Conservation (phyloP, 35 echinoderm and acorn worm genomes). For the Antedon bifida region DNA sequence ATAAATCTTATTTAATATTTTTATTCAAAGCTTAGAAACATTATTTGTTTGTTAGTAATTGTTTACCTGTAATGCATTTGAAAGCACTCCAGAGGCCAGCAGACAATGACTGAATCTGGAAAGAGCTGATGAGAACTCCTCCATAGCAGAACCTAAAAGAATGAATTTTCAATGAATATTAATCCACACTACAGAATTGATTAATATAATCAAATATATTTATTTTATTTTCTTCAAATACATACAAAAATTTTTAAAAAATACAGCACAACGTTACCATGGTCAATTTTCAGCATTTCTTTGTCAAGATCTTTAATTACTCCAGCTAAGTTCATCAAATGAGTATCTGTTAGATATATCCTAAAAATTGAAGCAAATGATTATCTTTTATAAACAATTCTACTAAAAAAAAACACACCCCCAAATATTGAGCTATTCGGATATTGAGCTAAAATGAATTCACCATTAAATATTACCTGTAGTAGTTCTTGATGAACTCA, state of each 20-base stretch:
- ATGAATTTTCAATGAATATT: neutral
- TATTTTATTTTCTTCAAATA: neutral
- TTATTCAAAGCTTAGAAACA: no score
- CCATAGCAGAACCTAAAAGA: conserved; percentile 28
- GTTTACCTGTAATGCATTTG: conserved; percentile 26
- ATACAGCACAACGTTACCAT: conserved; percentile 25
- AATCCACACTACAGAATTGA: neutral
- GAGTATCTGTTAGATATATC: conserved; percentile 38
- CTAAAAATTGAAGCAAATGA: no score
- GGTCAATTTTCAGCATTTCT: conserved; percentile 60
- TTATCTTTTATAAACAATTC: neutral
- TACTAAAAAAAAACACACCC: neutral
- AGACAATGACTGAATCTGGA: conserved; percentile 73
- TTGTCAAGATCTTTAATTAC: conserved; percentile 86
- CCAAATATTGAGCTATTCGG: neutral
- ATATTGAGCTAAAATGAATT: no score
- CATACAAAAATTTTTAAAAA: neutral
- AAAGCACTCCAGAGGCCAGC: conserved; percentile 42
- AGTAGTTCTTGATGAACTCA: conserved; percentile 32
- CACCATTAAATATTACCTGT: no score
- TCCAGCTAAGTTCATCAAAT: conserved; percentile 51
- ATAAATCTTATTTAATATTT: no score
- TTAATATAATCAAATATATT: no score
- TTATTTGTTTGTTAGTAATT: no score
- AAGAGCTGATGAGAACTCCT: conserved; percentile 64